These are phyloP conservation scores for Chouioia cunea DNA, from an alignment of 2,888 invertebrate genomes.

Conservation along the genomic window DNA sequence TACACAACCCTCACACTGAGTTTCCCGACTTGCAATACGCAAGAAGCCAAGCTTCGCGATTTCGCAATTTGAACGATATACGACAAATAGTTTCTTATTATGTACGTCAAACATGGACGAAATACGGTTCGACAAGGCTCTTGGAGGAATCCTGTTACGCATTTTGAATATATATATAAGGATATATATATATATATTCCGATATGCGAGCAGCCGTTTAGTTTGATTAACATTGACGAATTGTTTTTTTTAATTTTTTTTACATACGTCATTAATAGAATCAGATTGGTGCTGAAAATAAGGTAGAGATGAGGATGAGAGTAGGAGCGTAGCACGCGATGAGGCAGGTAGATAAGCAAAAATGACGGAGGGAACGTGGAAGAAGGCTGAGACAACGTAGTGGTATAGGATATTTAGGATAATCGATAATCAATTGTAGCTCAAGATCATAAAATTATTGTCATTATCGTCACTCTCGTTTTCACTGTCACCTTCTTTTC, in stretches of 20 bases:
- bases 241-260: slow-evolving; percentile 66
- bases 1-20: slow-evolving; percentile 25
- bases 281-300: slow-evolving; percentile 68
- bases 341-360: slow-evolving; percentile 52
- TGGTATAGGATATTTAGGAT: slow-evolving; percentile 60
- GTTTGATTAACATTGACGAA: slow-evolving; percentile 63
- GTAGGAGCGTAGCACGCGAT: neutral
- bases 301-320: slow-evolving; percentile 10
- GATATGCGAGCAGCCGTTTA: slow-evolving; percentile 58
- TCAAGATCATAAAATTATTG: slow-evolving; percentile 53
- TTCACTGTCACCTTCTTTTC: slow-evolving; percentile 11
- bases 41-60: slow-evolving; percentile 45
- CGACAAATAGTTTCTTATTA: slow-evolving; percentile 42
- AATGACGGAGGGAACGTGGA: slow-evolving; percentile 65
- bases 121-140: slow-evolving; percentile 61
- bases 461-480: slow-evolving; percentile 31
- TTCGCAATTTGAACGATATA: slow-evolving; percentile 14
- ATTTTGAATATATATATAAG: slow-evolving; percentile 68
- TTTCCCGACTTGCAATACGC: slow-evolving; percentile 37
- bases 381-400: slow-evolving; percentile 68
- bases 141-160: slow-evolving; percentile 63
- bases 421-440: slow-evolving; percentile 63
- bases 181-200: slow-evolving; percentile 69
- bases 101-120: slow-evolving; percentile 31
- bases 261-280: slow-evolving; percentile 50